Conservation (phyloP, 2,888 invertebrate species). For the Micoletzkya japonica region DNA sequence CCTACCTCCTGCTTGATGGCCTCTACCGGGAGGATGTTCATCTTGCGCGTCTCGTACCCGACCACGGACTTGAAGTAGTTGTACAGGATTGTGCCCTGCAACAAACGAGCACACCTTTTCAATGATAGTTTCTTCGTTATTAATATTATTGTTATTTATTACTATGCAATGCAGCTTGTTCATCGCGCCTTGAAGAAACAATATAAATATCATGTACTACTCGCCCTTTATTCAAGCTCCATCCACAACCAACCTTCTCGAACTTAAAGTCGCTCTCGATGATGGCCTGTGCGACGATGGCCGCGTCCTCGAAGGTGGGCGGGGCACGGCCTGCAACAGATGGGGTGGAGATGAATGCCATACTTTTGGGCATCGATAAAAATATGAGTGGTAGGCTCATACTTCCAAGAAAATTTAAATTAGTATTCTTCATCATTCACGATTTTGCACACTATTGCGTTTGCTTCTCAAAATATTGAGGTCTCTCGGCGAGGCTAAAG, state of each 20-base stretch:
- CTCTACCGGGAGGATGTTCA: slow-evolving; percentile 83
- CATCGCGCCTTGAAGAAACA: neutral
- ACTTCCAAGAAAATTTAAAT: too few species aligned
- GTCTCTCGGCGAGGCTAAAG: too few species aligned
- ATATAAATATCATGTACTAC: slow-evolving; percentile 28
- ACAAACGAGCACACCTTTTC: slow-evolving; percentile 64
- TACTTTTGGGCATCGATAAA: too few species aligned
- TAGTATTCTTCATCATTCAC: too few species aligned
- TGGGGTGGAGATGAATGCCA: too few species aligned
- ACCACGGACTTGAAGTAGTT: slow-evolving; percentile 81
- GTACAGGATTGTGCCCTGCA: slow-evolving; percentile 85
- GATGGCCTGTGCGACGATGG: slow-evolving; percentile 80
- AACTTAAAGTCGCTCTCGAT: slow-evolving; percentile 79
- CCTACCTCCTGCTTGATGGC: slow-evolving; percentile 71
- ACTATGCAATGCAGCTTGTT: neutral
- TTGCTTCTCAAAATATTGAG: too few species aligned
- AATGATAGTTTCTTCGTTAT: too few species aligned
- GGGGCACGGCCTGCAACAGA: slow-evolving; percentile 76
- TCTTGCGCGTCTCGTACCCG: slow-evolving; percentile 78
- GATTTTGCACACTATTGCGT: too few species aligned
- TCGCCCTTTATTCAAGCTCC: slow-evolving; percentile 37
- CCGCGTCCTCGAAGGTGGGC: slow-evolving; percentile 85
- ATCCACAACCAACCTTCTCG: slow-evolving; percentile 71
- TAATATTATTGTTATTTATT: neutral
- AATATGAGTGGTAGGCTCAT: too few species aligned